Base-by-base conservation (phyloP, 2,113 vertebrate genomes). In the Cyprinus carpio region DNA sequence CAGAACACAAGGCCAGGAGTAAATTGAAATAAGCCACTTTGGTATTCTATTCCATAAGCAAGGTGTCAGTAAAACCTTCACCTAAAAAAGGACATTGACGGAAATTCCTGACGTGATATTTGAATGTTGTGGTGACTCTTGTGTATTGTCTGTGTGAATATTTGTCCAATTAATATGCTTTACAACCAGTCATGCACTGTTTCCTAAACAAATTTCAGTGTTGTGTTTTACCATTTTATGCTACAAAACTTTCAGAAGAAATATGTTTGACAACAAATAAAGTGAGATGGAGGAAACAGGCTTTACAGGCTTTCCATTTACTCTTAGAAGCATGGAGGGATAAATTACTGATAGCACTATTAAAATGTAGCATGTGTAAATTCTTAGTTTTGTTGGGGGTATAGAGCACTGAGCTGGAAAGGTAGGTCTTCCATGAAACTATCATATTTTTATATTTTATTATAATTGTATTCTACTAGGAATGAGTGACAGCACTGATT, bases 281-380 rank as follows among this genome's bases (percentile, higher is more conserved):
- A 10, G 58, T 64, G 31, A 27, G 54, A 78, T 34, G 54, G 31
- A 58, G 51, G 11, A 60, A 56, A 56, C 2, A 27, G 25, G 31
- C 49, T 27, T 56, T 34, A 5, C 49, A 77, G 49, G 49, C 49
- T 23, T 60, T 79, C 76, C 12, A 27, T 83, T 80, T 74, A 31
- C 69, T 84, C 71, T 40, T 71, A 25, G 83, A 75, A 72, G 71
- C 51, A 77, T 27, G 74, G 51, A 58, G 25, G 49, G 43, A 82
- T 86, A 74, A 84, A 88, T 88, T 88, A 89, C 77, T 88, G 86
- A 88, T 89, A 84, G 60, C 58, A 71, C 46, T 75, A 87, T 86
- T 86, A 79, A 82, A 88, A 86, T 89, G 84, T 83, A 84, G 62
- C 84, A 87, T 65, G 71, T 84, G 77, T 89, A 86, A 82, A 89